Percentiles rank a stretch among this genome's conserved stretches.
phyloP scores from a whole-genome alignment of 2,797 vertebrate genomes.

The Micropoecilia bifurca region DNA sequence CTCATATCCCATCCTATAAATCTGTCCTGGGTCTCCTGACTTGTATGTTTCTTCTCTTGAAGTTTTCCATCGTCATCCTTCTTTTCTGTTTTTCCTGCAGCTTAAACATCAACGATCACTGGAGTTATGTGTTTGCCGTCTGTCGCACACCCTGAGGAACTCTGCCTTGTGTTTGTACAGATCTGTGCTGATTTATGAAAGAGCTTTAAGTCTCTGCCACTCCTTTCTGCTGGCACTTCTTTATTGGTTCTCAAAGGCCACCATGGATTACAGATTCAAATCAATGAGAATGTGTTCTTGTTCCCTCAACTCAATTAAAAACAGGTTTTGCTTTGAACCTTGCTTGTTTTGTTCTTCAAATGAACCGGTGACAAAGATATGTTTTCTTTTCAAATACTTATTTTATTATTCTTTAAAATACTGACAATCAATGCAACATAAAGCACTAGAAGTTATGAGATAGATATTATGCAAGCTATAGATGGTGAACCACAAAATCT shows the following conservation, averaged over 20 bases:
- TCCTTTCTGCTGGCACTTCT: conserved; percentile 50
- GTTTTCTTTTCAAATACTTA: background rate
- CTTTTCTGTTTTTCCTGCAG: conserved; percentile 8
- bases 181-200: conserved; percentile 42
- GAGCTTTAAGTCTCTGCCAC: conserved; percentile 15
- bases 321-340: background rate
- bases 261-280: conserved; percentile 27
- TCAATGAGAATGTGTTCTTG: conserved; percentile 14
- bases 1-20: conserved; percentile 4
- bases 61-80: conserved; percentile 1
- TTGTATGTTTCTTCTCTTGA: conserved; percentile 14
- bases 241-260: conserved; percentile 43
- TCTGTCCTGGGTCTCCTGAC: conserved; percentile 20
- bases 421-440: background rate
- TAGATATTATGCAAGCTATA: background rate
- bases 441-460: background rate
- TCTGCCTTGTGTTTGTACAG: conserved; percentile 38
- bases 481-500: too few relatives aligned
- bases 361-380: background rate
- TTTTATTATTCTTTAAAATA: background rate
- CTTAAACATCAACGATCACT: conserved; percentile 32
- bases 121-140: conserved; percentile 16
- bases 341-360: background rate
- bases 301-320: background rate
- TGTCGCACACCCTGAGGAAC: conserved; percentile 24